These are phyloP conservation scores for Xylocopa sonorina DNA, from an alignment of 1,140 invertebrate genomes.

Conservation along the genomic window DNA sequence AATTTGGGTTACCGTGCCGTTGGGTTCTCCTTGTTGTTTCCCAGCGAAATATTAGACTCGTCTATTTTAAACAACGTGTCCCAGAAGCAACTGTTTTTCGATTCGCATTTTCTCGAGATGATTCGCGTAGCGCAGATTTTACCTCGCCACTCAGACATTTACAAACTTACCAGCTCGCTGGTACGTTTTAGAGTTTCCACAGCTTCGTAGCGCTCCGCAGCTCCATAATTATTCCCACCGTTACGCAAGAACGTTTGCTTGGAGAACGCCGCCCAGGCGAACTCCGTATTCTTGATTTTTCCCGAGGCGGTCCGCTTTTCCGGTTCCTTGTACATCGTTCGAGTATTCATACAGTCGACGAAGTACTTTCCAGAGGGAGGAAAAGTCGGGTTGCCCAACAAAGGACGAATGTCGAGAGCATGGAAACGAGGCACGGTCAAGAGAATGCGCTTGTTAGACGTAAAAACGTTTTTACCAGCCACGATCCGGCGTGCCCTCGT, in stretches of 20 bases:
- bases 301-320: not conserved
- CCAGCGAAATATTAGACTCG: no score
- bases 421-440: not conserved
- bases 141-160: not conserved
- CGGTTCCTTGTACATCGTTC: not conserved
- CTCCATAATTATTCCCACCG: constrained; percentile 2
- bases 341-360: constrained; percentile 5
- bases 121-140: not conserved
- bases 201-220: no score
- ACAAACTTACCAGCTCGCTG: not conserved
- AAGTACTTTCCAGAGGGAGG: not conserved
- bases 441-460: not conserved
- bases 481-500: not conserved
- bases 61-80: not conserved
- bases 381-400: not conserved
- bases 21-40: not conserved
- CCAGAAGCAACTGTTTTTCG: no score
- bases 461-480: constrained; percentile 5
- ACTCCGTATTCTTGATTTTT: not conserved
- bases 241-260: not conserved
- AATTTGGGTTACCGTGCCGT: not conserved
- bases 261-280: not conserved
- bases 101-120: no score
- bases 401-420: not conserved
- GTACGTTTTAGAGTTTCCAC: not conserved